Evolutionary conservation across 1,140 invertebrate genomes (phyloP), one percentile per base, ranked within the genome.

Genomic region (Temnothorax curvispinosus): DNA sequence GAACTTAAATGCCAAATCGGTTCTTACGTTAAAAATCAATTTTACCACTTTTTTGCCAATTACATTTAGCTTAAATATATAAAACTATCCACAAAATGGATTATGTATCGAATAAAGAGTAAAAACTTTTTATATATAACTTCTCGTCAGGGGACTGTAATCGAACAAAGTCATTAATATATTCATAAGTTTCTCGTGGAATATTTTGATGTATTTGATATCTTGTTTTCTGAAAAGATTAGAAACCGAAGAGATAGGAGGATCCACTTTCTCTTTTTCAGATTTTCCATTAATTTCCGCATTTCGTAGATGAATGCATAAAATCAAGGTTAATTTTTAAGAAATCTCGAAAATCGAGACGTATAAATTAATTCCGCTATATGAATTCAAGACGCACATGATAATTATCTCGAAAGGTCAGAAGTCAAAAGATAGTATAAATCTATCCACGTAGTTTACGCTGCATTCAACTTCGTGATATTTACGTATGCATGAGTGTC

Each of bases 391-490:
- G 11, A n/a, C 0, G 56, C 54, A 72, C 47, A 8, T 2, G 21
- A 47, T 84, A 84, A 84, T 84, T 18, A 47, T n/a, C 27, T n/a
- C 11, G 47, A 82, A 72, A 72, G 38, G 52, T 21, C 18, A 74
- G 1, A 35, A 72, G 21, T 82, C 8, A 41, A 80, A 67, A 80
- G 47, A 11, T 9, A 35, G n/a, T 38, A 58, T 80, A 67, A 67
- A 41, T n/a, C 15, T 44, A 35, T n/a, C 0, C 6, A 44, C 13
- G 50, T 11, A 18, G 7, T 72, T 82, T 44, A 35, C 18, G n/a
- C n/a, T 71, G 6, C 62, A 32, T 18, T 71, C 21, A 82, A 62
- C 38, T 72, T 82, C 15, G 21, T 47, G 32, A 69, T 38, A 18
- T 60, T 67, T 58, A 18, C n/a, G 15, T 32, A 44, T 71, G 21